These are phyloP conservation scores for Colletes collaris DNA, from an alignment of 2,888 invertebrate genomes.

Conservation along the genomic window DNA sequence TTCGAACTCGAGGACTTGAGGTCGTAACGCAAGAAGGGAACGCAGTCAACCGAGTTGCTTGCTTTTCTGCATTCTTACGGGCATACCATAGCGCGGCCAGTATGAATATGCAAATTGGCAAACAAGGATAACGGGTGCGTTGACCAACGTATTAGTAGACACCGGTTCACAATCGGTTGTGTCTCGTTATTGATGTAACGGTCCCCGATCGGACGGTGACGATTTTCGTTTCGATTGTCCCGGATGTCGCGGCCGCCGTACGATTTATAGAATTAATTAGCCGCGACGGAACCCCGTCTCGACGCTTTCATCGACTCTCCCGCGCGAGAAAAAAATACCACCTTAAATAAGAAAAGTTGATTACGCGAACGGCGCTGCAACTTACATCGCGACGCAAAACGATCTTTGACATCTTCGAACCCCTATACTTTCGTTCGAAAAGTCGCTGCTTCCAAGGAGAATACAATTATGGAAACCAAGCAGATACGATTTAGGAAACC, in stretches of 20 bases:
- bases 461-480: no score
- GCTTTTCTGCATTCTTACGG: slow-evolving; percentile 72
- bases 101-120: slow-evolving; percentile 74
- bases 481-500: no score
- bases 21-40: slow-evolving; percentile 27
- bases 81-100: slow-evolving; percentile 63
- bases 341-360: no score
- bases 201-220: slow-evolving; percentile 38
- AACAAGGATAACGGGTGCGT: slow-evolving; percentile 71
- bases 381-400: no score
- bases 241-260: slow-evolving; percentile 2
- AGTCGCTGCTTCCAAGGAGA: no score
- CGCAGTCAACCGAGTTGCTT: slow-evolving; percentile 39
- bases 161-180: slow-evolving; percentile 28
- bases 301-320: background rate
- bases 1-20: slow-evolving; percentile 26
- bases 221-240: slow-evolving; percentile 47
- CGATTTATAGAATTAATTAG: slow-evolving; percentile 56
- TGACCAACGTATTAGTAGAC: slow-evolving; percentile 66
- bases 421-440: no score
- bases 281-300: slow-evolving; percentile 12
- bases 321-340: no score
- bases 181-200: slow-evolving; percentile 48
- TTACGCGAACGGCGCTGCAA: no score
- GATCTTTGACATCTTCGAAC: no score